A percentile compares a stretch with the other conserved stretches of the same genome.
Evolutionary conservation across 2,797 vertebrate species (phyloP).

Genomic region (Steatocranus sp.): DNA sequence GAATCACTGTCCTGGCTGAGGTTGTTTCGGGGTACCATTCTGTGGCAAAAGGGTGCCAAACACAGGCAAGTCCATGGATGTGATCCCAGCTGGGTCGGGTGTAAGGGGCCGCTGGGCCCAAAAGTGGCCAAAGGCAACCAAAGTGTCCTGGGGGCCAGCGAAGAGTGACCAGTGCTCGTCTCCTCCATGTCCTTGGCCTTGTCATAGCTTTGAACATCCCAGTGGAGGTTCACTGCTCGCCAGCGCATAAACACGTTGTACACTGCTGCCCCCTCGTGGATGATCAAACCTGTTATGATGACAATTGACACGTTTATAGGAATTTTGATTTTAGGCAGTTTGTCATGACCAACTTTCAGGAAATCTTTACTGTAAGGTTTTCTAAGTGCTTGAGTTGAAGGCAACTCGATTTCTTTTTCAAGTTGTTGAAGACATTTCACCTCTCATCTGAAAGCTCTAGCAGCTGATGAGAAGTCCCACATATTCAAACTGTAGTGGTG

Average conservation of each 20-base stretch:
- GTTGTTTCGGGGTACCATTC: slow-evolving; percentile 72
- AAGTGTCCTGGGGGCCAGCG: slow-evolving; percentile 58
- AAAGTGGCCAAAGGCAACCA: slow-evolving; percentile 65
- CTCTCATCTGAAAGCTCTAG: not conserved
- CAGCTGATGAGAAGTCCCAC: not conserved
- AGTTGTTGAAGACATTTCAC: not conserved
- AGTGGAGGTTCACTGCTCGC: slow-evolving; percentile 91
- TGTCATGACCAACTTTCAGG: not conserved
- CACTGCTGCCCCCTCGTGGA: slow-evolving; percentile 91
- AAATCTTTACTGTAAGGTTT: not conserved
- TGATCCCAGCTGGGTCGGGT: slow-evolving; percentile 79
- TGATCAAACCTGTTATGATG: slow-evolving; percentile 78
- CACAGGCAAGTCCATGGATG: slow-evolving; percentile 78
- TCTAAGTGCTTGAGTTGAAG: not conserved
- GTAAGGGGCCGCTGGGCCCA: slow-evolving; percentile 76
- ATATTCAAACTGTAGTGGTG: not conserved
- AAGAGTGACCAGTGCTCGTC: slow-evolving; percentile 74
- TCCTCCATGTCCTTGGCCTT: slow-evolving; percentile 90
- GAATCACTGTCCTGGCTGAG: slow-evolving; percentile 78
- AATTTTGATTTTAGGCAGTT: not conserved
- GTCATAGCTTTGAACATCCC: slow-evolving; percentile 91
- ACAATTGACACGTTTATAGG: not conserved
- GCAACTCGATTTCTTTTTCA: not conserved
- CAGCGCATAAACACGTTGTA: slow-evolving; percentile 91
- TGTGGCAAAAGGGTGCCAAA: slow-evolving; percentile 73